Evolutionary conservation across 2,888 invertebrate species (phyloP).

Genomic region (Drosophila nr. perissopoda): DNA sequence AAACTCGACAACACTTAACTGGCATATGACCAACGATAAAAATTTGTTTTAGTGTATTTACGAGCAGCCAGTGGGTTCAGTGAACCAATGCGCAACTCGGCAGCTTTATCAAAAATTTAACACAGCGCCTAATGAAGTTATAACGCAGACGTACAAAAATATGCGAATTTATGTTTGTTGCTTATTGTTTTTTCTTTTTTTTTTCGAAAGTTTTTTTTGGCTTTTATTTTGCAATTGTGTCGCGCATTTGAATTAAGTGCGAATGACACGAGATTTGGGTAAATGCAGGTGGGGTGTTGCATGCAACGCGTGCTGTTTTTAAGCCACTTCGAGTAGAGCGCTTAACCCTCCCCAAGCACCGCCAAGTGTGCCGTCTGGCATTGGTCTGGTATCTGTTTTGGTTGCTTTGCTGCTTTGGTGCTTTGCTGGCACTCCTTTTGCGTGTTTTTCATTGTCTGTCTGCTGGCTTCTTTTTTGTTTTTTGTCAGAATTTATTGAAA

Average conservation of each 20-base stretch:
- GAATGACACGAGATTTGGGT: slow-evolving; percentile 83
- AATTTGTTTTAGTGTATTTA: slow-evolving; percentile 1
- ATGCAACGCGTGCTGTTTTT: slow-evolving; percentile 62
- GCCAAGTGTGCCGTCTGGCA: slow-evolving; percentile 43
- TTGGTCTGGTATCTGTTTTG: slow-evolving; percentile 62
- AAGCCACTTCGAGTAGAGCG: slow-evolving; percentile 69
- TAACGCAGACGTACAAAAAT: slow-evolving; percentile 24
- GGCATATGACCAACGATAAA: slow-evolving; percentile 27
- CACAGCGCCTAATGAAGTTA: slow-evolving; percentile 53
- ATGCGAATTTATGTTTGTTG: slow-evolving; percentile 17
- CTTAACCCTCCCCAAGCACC: slow-evolving; percentile 23
- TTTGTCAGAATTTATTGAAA: slow-evolving; percentile 73
- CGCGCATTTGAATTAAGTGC: slow-evolving; percentile 85
- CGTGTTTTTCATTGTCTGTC: slow-evolving; percentile 77
- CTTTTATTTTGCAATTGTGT: slow-evolving; percentile 78
- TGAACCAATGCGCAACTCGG: slow-evolving; percentile 6
- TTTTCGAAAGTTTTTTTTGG: neutral
- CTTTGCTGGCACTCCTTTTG: slow-evolving; percentile 72
- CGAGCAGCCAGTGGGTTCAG: slow-evolving; percentile 18
- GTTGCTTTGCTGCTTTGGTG: slow-evolving; percentile 33
- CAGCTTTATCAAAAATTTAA: slow-evolving; percentile 21
- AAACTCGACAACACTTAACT: slow-evolving; percentile 8
- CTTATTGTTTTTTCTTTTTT: neutral
- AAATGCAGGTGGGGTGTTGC: slow-evolving; percentile 40
- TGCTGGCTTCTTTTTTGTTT: slow-evolving; percentile 40